phyloP scores from a whole-genome alignment of 2,888 invertebrate species.

The Diplolepis rosae region DNA sequence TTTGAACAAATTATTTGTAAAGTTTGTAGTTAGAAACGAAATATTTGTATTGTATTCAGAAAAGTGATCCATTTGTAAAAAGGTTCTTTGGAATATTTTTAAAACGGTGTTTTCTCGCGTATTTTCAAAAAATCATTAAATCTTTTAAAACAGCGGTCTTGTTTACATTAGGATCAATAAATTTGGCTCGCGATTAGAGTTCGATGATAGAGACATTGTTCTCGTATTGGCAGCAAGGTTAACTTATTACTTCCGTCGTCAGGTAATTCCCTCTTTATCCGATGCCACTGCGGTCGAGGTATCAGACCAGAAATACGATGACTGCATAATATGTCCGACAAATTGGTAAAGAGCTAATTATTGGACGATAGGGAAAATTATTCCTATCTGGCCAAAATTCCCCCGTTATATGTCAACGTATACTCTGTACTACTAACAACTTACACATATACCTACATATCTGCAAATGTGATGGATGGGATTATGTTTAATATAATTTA shows the following conservation, averaged over 20 bases:
- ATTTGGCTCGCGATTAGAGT: conserved; percentile 3
- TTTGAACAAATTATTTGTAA: too few species aligned
- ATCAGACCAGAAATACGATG: conserved; percentile 39
- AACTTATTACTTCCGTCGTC: conserved; percentile 58
- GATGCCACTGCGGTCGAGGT: conserved; percentile 9
- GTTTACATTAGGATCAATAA: neutral
- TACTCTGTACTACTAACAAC: neutral
- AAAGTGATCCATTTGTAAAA: too few species aligned
- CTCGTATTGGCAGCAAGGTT: conserved; percentile 23
- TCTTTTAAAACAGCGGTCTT: neutral
- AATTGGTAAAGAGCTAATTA: conserved; percentile 63
- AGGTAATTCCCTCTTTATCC: conserved; percentile 57
- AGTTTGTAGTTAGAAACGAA: too few species aligned
- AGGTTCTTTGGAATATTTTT: too few species aligned
- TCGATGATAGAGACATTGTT: neutral
- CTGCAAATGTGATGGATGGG: conserved; percentile 34
- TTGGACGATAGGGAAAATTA: conserved; percentile 47
- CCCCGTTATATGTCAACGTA: neutral
- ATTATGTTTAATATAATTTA: conserved; percentile 40
- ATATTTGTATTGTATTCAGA: too few species aligned
- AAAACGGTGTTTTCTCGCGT: too few species aligned
- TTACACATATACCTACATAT: neutral
- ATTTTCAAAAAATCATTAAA: neutral
- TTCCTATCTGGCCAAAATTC: conserved; percentile 21
- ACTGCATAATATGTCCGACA: conserved; percentile 57